phyloP scores from a whole-genome alignment of 1,140 invertebrate species.

The Hylyphantes graminicola region DNA sequence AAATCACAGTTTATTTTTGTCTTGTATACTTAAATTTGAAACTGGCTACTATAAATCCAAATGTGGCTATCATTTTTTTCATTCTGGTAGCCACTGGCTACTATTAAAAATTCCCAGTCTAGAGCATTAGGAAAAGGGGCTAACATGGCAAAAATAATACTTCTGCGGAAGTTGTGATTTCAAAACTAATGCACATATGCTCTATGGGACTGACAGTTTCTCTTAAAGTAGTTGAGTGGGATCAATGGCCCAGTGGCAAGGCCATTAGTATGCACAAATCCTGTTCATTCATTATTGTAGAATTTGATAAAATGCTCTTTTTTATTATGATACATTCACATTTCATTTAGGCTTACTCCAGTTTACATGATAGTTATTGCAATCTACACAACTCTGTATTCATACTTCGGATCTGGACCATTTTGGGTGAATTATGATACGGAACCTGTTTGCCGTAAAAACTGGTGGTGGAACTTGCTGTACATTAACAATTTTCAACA shows the following conservation, averaged over 20 bases:
- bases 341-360: not conserved
- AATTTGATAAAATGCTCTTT: not conserved
- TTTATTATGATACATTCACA: not conserved
- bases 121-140: too few relatives aligned
- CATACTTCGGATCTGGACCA: conserved; percentile 37
- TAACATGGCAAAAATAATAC: too few relatives aligned
- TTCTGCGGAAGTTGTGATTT: too few relatives aligned
- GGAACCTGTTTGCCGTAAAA: conserved; percentile 53
- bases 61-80: too few relatives aligned
- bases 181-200: too few relatives aligned
- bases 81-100: too few relatives aligned
- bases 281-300: not conserved
- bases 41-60: too few relatives aligned
- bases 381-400: conserved; percentile 8
- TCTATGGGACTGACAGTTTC: too few relatives aligned
- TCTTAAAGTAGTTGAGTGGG: not conserved
- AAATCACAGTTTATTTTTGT: too few relatives aligned
- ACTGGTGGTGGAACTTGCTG: conserved; percentile 63
- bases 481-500: conserved; percentile 62
- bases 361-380: conserved; percentile 20
- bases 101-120: too few relatives aligned
- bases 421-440: conserved; percentile 28
- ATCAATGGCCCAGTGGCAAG: not conserved
- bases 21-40: too few relatives aligned
- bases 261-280: not conserved